A percentile compares a stretch with the other conserved stretches of the same genome.
Conservation (phyloP, 2,888 invertebrate genomes). For the Spodoptera exigua region DNA sequence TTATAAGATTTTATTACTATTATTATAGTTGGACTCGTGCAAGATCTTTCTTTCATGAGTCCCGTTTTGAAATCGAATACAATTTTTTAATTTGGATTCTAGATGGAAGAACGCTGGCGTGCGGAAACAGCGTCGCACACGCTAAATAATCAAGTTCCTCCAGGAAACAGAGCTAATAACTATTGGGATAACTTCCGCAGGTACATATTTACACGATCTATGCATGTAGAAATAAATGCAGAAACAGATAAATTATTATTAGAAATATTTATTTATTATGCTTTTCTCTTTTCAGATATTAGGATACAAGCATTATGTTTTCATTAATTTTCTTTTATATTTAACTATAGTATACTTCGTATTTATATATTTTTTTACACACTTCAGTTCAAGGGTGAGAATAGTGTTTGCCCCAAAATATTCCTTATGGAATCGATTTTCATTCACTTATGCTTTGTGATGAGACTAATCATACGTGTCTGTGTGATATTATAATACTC, state of each 20-base stretch:
- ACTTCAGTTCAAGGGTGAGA: constrained; percentile 69
- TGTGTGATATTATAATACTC: constrained; percentile 40
- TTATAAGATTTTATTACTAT: no score
- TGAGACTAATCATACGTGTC: constrained; percentile 42
- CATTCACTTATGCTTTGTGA: constrained; percentile 45
- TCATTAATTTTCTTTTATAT: constrained; percentile 51
- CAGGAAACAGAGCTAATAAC: constrained; percentile 97
- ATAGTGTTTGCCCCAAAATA: constrained; percentile 63
- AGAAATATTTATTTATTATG: constrained; percentile 54
- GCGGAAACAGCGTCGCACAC: constrained; percentile 88
- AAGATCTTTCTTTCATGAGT: no score
- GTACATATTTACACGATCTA: constrained; percentile 80
- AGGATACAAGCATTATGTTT: constrained; percentile 60
- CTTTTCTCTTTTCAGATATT: constrained; percentile 84
- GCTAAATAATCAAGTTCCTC: constrained; percentile 96
- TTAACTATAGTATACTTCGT: constrained; percentile 51
- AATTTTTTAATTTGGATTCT: constrained; percentile 41
- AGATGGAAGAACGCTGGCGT: constrained; percentile 88
- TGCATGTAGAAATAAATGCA: background rate
- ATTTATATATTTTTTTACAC: constrained; percentile 58
- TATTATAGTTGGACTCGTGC: no score
- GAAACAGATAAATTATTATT: constrained; percentile 32
- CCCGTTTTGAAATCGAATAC: no score
- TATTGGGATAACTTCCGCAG: constrained; percentile 98
- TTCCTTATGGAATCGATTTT: constrained; percentile 43